These are phyloP conservation scores for Crocuta crocuta DNA, from an alignment of 2,113 vertebrate species.

Conservation along the genomic window DNA sequence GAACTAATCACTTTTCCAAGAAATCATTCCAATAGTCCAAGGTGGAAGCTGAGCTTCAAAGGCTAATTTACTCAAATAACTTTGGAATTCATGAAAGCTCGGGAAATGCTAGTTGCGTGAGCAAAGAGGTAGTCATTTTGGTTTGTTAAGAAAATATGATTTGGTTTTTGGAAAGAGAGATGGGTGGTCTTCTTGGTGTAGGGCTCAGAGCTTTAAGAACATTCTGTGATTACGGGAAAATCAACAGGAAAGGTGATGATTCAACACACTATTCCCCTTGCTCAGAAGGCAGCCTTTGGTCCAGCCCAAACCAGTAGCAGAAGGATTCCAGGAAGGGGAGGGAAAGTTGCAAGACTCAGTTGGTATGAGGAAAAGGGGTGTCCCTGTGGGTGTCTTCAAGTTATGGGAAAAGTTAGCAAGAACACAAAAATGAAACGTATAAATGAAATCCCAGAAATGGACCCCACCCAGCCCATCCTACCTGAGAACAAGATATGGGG, in stretches of 20 bases:
- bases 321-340: neutral
- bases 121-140: slow-evolving; percentile 76
- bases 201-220: neutral
- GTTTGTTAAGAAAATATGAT: slow-evolving; percentile 76
- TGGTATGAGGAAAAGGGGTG: neutral
- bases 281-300: neutral
- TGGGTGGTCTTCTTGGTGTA: neutral
- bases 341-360: accelerated
- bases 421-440: accelerated
- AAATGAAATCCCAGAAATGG: neutral
- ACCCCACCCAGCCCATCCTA: no score
- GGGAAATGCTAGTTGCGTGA: slow-evolving; percentile 83
- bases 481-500: accelerated
- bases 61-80: slow-evolving; percentile 82
- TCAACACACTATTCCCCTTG: neutral
- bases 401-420: neutral
- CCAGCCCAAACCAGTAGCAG: neutral
- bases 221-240: slow-evolving; percentile 30
- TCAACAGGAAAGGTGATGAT: neutral
- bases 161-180: slow-evolving; percentile 42
- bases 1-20: slow-evolving; percentile 88
- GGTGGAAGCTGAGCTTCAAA: slow-evolving; percentile 82
- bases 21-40: slow-evolving; percentile 86
- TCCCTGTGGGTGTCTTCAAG: neutral
- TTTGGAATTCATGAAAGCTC: slow-evolving; percentile 81